Evolutionary conservation across 2,888 invertebrate genomes (phyloP).

Genomic region (Boloria selene): DNA sequence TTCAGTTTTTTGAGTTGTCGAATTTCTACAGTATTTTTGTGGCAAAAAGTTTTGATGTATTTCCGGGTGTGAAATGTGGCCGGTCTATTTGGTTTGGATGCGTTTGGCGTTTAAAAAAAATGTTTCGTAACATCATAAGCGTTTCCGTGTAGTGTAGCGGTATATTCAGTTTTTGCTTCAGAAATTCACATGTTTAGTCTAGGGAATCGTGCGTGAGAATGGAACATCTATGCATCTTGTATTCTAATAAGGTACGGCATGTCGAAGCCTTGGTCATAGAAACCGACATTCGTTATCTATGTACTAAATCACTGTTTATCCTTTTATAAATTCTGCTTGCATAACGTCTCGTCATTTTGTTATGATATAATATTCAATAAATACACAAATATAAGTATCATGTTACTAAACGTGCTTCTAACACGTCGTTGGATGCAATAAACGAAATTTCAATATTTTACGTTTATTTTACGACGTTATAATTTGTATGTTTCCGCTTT

Average conservation of each 20-base stretch:
- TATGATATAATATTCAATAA: conserved; percentile 36
- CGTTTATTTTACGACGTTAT: conserved; percentile 10
- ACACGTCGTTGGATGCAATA: conserved; percentile 13
- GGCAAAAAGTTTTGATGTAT: conserved; percentile 64
- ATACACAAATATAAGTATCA: conserved; percentile 27
- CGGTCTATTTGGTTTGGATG: conserved; percentile 66
- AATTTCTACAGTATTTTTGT: conserved; percentile 22
- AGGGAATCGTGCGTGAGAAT: conserved; percentile 53
- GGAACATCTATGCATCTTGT: conserved; percentile 55
- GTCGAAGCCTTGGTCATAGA: conserved; percentile 42
- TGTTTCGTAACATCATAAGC: conserved; percentile 49
- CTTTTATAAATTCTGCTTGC: conserved; percentile 41
- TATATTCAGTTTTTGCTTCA: conserved; percentile 54
- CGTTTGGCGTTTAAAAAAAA: conserved; percentile 60
- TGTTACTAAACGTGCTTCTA: conserved; percentile 24
- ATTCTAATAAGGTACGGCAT: conserved; percentile 56
- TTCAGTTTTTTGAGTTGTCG: conserved; percentile 30
- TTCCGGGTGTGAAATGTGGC: conserved; percentile 78
- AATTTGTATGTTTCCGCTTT: conserved; percentile 2
- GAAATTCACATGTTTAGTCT: conserved; percentile 44
- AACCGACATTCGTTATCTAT: conserved; percentile 46
- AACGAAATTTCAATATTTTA: background rate
- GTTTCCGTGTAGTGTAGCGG: conserved; percentile 60
- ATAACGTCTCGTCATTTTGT: conserved; percentile 33
- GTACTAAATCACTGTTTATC: conserved; percentile 41